Conservation (phyloP, 2,113 vertebrate species). For the Elgaria multicarinata region DNA sequence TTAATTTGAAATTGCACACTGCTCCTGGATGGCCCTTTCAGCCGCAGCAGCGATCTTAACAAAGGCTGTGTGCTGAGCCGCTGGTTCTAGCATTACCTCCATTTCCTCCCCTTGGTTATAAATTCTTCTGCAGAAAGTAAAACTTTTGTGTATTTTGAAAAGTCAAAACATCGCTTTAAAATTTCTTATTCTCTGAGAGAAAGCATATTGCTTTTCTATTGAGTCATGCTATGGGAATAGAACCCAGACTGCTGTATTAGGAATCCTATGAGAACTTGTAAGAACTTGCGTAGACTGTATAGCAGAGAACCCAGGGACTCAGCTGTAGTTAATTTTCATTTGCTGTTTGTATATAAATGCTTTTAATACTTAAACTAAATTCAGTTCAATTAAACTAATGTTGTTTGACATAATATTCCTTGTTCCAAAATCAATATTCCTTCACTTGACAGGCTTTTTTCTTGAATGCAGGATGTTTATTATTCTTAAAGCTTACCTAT, state of each 20-base stretch:
- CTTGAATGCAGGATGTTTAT: constrained; percentile 87
- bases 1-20: constrained; percentile 1
- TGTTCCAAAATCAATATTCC: constrained; percentile 88
- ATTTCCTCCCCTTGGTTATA: constrained; percentile 63
- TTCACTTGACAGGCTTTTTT: constrained; percentile 83
- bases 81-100: constrained; percentile 20
- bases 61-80: constrained; percentile 1
- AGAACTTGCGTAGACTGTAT: constrained; percentile 62
- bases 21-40: constrained; percentile 11
- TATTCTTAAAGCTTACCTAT: constrained; percentile 89
- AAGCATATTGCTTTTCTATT: constrained; percentile 81
- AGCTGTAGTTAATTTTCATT: constrained; percentile 86
- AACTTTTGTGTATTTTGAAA: constrained; percentile 81
- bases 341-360: constrained; percentile 85
- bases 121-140: constrained; percentile 72
- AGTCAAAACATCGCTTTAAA: constrained; percentile 77
- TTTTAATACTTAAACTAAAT: constrained; percentile 87
- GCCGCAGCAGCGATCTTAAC: constrained; percentile 40
- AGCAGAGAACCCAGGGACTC: constrained; percentile 71
- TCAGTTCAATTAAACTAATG: constrained; percentile 88
- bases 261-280: constrained; percentile 61
- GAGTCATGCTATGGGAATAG: constrained; percentile 66
- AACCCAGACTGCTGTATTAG: constrained; percentile 59
- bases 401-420: constrained; percentile 85
- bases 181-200: constrained; percentile 78